phyloP scores from a whole-genome alignment of 2,113 vertebrate species.

The Cricetomys ansorgei region DNA sequence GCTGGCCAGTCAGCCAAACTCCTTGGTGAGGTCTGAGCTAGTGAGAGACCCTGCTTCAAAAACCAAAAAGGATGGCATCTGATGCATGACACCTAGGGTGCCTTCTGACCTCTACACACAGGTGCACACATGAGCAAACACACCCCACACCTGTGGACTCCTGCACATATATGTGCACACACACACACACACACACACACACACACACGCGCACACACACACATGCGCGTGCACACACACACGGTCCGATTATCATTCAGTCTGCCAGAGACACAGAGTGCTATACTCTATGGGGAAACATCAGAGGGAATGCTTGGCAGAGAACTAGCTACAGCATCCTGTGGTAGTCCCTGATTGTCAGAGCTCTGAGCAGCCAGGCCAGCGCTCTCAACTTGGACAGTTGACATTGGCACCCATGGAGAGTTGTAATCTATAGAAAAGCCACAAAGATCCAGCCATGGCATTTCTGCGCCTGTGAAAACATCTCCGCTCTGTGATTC shows the following conservation, averaged over 20 bases:
- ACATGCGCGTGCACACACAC: not conserved
- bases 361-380: not conserved
- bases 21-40: not conserved
- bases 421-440: not conserved
- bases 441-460: not conserved
- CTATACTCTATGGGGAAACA: accelerated
- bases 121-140: not conserved
- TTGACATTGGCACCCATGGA: not conserved
- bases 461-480: not conserved
- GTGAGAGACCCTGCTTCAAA: not conserved
- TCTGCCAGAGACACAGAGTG: not conserved
- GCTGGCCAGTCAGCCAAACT: not conserved
- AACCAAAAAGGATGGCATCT: not conserved
- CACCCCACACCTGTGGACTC: not conserved
- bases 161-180: not conserved
- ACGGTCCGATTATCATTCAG: not conserved
- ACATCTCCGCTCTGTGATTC: not conserved
- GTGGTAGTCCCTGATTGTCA: not conserved
- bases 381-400: accelerated
- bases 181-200: not conserved
- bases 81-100: not conserved
- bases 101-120: not conserved
- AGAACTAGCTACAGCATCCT: not conserved
- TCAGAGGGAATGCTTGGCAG: not conserved
- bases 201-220: not conserved